Base-by-base conservation (phyloP, 2,888 invertebrate genomes). In the Apodemia mormo region DNA sequence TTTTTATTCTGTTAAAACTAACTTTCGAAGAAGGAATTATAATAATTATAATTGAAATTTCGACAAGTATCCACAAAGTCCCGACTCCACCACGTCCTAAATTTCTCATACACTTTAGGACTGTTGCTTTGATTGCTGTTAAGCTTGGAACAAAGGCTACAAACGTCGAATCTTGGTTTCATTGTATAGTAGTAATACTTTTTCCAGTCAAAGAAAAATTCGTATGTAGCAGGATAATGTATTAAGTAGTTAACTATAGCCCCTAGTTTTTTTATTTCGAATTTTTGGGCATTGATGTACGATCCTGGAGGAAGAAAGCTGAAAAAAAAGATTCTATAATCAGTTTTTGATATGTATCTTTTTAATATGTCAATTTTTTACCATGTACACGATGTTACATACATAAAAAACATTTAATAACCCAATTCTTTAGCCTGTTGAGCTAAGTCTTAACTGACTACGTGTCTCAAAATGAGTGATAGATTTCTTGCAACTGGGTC, bases 221-320 rank as follows among this genome's bases (percentile, higher is more conserved):
- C 78, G 73, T 92, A 91, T 58, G 82, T 83, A 0, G 78, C 73
- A 0, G 81, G 82, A 56, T 87, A 82, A 68, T 80, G 81, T 37
- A 90, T 89, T 0, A 91, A 81, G 65, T 88, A 89, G 71, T 90
- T 82, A 0, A 92, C 79, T 0, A 91, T 79, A 0, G 89, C 86
- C 0, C 83, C 90, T 0, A 90, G 73, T 68, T 89, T 88, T 72
- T 88, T 85, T 4, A 89, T 75, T 43, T 85, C 82, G 66, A 86
- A 86, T 0, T 78, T 75, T 71, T 81, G 81, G 0, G 82, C 81
- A 71, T 89, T 87, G 58, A 92, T 82, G 71, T 86, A 91, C 2
- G 90, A 84, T 0, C 89, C 90, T 0, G 90, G 90, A 0, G 92
- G 88, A 12, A 92, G 73, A 54, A 88, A 91, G 37, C 92, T 92